phyloP scores from a whole-genome alignment of 2,888 invertebrate genomes.

The Uloborus plumipes region DNA sequence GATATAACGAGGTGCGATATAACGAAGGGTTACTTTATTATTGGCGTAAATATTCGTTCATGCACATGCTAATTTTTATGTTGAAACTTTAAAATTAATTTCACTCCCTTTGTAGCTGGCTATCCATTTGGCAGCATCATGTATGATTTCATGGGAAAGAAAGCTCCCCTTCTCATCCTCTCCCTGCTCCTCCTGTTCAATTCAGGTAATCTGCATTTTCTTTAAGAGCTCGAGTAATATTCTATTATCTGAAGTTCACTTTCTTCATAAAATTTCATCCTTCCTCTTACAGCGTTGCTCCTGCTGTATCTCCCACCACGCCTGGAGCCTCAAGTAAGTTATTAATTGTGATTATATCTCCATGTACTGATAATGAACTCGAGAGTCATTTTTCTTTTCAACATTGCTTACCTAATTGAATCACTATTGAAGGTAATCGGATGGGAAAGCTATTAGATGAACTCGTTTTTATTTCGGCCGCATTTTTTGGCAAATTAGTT shows the following conservation, averaged over 20 bases:
- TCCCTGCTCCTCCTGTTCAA: conserved; percentile 76
- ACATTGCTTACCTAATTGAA: no score
- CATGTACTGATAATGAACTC: background rate
- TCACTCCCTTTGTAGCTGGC: conserved; percentile 74
- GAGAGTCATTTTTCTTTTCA: no score
- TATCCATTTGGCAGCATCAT: conserved; percentile 86
- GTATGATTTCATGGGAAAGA: conserved; percentile 83
- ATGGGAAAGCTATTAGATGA: no score
- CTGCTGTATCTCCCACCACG: conserved; percentile 41
- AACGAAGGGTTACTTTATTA: no score
- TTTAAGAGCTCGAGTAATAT: background rate
- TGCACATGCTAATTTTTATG: background rate
- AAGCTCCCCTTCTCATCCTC: conserved; percentile 81
- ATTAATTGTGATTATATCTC: conserved; percentile 9
- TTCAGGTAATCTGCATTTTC: conserved; percentile 69
- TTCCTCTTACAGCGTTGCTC: conserved; percentile 30
- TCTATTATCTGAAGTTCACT: background rate
- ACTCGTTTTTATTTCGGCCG: no score
- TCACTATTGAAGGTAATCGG: no score
- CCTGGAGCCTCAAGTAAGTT: conserved; percentile 50
- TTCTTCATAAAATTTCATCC: background rate
- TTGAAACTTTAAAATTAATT: background rate
- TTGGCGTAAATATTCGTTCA: background rate
- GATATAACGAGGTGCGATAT: no score
- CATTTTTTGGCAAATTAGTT: no score